Base-by-base conservation (phyloP, 1,140 invertebrate species). In the Aradophagus sp. region DNA sequence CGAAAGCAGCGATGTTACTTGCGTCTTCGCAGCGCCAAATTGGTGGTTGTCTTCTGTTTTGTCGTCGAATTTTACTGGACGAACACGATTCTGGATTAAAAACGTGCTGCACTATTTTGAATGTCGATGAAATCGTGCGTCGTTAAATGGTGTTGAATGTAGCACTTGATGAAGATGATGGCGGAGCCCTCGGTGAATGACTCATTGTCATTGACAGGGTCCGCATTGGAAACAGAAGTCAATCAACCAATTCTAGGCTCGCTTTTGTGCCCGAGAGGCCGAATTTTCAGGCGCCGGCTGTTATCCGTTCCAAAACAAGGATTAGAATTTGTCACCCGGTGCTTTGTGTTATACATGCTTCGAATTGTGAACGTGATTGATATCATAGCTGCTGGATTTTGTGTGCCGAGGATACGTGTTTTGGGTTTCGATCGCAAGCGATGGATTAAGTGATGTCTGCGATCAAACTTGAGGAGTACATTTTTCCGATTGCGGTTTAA, bases 291-390 rank as follows among this genome's bases (percentile, higher is more conserved):
- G 16, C 14, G 26, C 56, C 42, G 31, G 26, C 23, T 38, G 26
- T 47, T 26, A 23, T 39, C 27, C 44, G 13, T 39, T 26, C 27
- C 26, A 26, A 48, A 47, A 41, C 36, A 41, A 11, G 26, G 36
- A 48, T 41, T 48, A 32, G 34, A 42, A 50, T 50, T 41, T 48
- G 42, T 48, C 42, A 11, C 23, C 35, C 20, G n/a, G 34, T 59
- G 44, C 13, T 61, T 10, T 42, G 56, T 61, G 53, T 34, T 26
- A 48, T 32, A 35, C 17, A 52, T 32, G 29, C 26, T 61, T 32
- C 17, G 35, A 17, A 42, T 8, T 15, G 58, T 62, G 47, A 44
- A 52, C 45, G 58, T 62, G 47, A 62, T 52, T 29, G 45, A 35
- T 39, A 34, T 17, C 16, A n/a, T 31, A 45, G 35, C 31, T 31